Evolutionary conservation across 1,140 invertebrate genomes (phyloP).

Genomic region (Neodiprion virginianus): DNA sequence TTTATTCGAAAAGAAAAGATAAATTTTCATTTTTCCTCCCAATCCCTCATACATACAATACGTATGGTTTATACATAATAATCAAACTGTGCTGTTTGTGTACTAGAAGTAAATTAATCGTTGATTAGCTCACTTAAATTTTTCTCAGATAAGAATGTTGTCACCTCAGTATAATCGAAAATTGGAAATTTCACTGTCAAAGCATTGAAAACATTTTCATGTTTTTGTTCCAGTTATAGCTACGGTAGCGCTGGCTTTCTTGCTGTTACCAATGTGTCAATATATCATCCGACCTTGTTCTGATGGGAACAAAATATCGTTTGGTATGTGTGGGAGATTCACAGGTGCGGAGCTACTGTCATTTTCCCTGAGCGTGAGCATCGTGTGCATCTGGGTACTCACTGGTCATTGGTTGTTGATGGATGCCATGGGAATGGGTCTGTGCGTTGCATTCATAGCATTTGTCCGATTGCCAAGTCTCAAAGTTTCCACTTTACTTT

Average conservation of each 20-base stretch:
- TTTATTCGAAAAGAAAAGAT: slow-evolving; percentile 10
- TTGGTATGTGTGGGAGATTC: slow-evolving; percentile 88
- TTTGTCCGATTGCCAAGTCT: slow-evolving; percentile 94
- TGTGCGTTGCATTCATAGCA: slow-evolving; percentile 97
- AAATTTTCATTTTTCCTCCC: no score
- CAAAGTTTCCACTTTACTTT: slow-evolving; percentile 93
- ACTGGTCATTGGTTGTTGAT: slow-evolving; percentile 98
- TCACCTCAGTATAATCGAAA: no score
- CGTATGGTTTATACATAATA: slow-evolving; percentile 16
- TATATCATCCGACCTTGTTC: slow-evolving; percentile 90
- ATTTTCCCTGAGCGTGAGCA: slow-evolving; percentile 89
- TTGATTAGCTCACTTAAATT: neutral
- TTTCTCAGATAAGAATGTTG: no score
- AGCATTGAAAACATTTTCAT: slow-evolving; percentile 13
- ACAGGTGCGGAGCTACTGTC: slow-evolving; percentile 93
- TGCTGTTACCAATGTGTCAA: slow-evolving; percentile 96
- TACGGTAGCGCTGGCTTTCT: slow-evolving; percentile 93
- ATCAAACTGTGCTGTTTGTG: slow-evolving; percentile 13
- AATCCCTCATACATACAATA: slow-evolving; percentile 20
- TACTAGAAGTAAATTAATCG: slow-evolving; percentile 13
- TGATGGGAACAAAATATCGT: slow-evolving; percentile 88
- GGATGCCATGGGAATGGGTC: slow-evolving; percentile 97
- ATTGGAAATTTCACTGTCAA: no score
- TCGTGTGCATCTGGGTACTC: slow-evolving; percentile 96
- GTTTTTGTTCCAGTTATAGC: slow-evolving; percentile 83